A percentile compares a stretch with the other conserved stretches of the same genome.
phyloP scores from a whole-genome alignment of 1,140 invertebrate genomes.

The Bathynomus jamesi region DNA sequence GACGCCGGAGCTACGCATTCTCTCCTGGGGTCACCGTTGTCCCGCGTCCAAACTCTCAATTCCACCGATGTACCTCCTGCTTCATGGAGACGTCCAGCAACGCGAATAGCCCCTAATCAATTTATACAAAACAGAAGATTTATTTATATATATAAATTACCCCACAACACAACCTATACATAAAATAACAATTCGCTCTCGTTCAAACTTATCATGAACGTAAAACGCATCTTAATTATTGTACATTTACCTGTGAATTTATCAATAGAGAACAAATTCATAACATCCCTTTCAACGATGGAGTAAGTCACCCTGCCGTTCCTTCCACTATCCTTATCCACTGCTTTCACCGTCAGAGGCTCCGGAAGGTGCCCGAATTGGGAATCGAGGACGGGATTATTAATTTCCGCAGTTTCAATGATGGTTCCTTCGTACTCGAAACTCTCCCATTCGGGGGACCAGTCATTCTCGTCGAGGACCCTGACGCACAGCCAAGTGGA shows the following conservation, averaged over 20 bases:
- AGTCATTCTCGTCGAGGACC: slow-evolving; percentile 35
- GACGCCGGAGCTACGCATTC: slow-evolving; percentile 52
- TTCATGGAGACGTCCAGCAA: slow-evolving; percentile 67
- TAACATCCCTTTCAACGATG: slow-evolving; percentile 57
- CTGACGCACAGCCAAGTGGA: slow-evolving; percentile 23
- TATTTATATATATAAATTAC: too few species aligned
- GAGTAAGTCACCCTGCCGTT: slow-evolving; percentile 74
- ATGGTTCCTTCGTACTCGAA: slow-evolving; percentile 57
- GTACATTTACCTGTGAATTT: slow-evolving; percentile 23
- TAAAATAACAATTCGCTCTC: too few species aligned
- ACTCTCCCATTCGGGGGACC: slow-evolving; percentile 31
- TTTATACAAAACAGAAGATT: slow-evolving; percentile 41
- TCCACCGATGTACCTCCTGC: slow-evolving; percentile 59
- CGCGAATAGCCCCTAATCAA: slow-evolving; percentile 75
- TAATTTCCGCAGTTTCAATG: slow-evolving; percentile 66
- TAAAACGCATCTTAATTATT: too few species aligned
- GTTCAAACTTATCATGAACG: too few species aligned
- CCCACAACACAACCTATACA: too few species aligned
- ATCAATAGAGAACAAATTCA: slow-evolving; percentile 33
- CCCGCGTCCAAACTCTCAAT: slow-evolving; percentile 76
- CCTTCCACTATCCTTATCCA: slow-evolving; percentile 72
- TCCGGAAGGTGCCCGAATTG: neutral
- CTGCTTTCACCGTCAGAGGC: slow-evolving; percentile 62
- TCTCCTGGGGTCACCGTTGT: slow-evolving; percentile 68
- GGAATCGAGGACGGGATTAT: slow-evolving; percentile 47